Evolutionary conservation across 1,140 invertebrate species (phyloP), one percentile per base, ranked within the genome.

Genomic region (Whitmania pigra): DNA sequence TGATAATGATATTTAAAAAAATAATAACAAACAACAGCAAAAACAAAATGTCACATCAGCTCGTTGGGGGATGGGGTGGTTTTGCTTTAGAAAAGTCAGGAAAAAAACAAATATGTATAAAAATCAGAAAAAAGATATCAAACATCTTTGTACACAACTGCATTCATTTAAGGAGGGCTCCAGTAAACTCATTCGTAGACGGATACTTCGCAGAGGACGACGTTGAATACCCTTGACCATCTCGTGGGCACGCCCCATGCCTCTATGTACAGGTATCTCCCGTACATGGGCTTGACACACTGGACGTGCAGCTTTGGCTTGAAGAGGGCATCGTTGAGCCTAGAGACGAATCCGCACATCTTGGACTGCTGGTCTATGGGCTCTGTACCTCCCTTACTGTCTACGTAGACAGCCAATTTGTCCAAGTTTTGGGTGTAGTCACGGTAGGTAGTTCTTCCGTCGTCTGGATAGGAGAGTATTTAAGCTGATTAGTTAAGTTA

Each of bases 201-300:
- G 77, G 81, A 81, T 17, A 86, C 85, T 79, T 86, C 85, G 75
- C 86, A 86, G 15, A 86, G 76, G 27, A 86, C 82, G 53, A 85
- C 81, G 54, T 82, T 84, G 77, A 85, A 86, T 6, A 85, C 76
- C 72, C 82, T 78, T 71, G 81, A 83, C 82, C 83, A 85, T 53
- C 83, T 79, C 75, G 85, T 82, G n/a, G 82, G 79, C 4, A 83
- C 78, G n/a, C 85, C 85, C 73, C 80, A 82, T 0, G 85, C 84
- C 76, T 85, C 82, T 36, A 86, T 82, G 73, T 85, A 85, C 20
- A 86, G 79, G 74, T 85, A 86, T n/a, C 85, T 80, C 15, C 85
- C 86, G 22, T 76, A 78, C 25, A 83, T 77, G 13, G 78, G 78
- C 54, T 80, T 76, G 15, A 78, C 77, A 75, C 86, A 86, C 74